Evolutionary conservation across 2,797 vertebrate species (phyloP).

Genomic region (Coranthus polyacanthus): DNA sequence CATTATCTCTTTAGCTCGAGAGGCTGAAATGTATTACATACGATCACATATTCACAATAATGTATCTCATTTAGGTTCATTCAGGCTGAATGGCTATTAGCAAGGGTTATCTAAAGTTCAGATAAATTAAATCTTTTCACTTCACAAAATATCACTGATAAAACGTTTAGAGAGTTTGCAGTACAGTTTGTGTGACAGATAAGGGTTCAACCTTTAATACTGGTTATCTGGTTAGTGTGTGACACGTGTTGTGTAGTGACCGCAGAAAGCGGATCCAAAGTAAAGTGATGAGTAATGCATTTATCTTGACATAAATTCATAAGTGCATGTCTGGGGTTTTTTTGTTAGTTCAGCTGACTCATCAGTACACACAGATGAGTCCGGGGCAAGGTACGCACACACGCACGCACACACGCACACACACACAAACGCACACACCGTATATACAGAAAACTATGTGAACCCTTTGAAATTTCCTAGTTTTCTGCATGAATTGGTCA

Average conservation of each 20-base stretch:
- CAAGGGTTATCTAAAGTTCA: too few relatives aligned
- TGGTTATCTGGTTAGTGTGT: slow-evolving; percentile 24
- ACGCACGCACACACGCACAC: background rate
- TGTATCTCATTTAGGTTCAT: too few relatives aligned
- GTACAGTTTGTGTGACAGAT: slow-evolving; percentile 1
- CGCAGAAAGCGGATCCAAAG: slow-evolving; percentile 16
- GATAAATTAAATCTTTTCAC: too few relatives aligned
- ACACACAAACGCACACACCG: too few relatives aligned
- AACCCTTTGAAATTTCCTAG: too few relatives aligned
- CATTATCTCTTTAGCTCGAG: too few relatives aligned
- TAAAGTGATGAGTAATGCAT: slow-evolving; percentile 41
- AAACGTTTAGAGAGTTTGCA: background rate
- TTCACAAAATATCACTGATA: too few relatives aligned
- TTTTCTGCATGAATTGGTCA: too few relatives aligned
- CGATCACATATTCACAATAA: too few relatives aligned
- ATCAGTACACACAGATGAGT: slow-evolving; percentile 52
- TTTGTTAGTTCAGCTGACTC: slow-evolving; percentile 36
- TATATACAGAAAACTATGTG: too few relatives aligned
- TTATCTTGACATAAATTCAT: slow-evolving; percentile 29
- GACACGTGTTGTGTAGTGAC: slow-evolving; percentile 23
- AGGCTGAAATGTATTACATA: too few relatives aligned
- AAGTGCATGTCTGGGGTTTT: slow-evolving; percentile 36
- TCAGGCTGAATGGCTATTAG: too few relatives aligned
- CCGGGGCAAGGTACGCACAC: slow-evolving; percentile 67
- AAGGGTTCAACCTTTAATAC: slow-evolving; percentile 20